Conservation (phyloP, 2,113 vertebrate species). For the Dasyprocta punctata region DNA sequence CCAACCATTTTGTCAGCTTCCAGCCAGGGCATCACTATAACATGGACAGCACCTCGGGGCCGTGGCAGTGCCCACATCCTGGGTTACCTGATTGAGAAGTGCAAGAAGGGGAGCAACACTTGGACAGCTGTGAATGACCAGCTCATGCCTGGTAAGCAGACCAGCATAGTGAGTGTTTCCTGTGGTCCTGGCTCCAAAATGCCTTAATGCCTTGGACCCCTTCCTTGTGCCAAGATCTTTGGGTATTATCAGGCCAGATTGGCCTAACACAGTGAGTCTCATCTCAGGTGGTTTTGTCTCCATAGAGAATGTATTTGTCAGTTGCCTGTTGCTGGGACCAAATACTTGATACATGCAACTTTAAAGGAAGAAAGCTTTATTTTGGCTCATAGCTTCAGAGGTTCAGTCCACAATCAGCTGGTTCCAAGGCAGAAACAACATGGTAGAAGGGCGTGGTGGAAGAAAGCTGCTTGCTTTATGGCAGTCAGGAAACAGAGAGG, state of each 20-base stretch:
- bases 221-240: accelerated
- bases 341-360: not conserved
- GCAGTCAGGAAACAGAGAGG: not conserved
- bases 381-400: not conserved
- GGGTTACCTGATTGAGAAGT: slow-evolving; percentile 93
- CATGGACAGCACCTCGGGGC: slow-evolving; percentile 89
- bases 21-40: slow-evolving; percentile 88
- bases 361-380: not conserved
- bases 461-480: not conserved
- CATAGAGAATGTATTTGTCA: not conserved
- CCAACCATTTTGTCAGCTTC: slow-evolving; percentile 89
- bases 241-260: accelerated
- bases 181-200: not conserved
- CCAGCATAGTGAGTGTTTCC: not conserved
- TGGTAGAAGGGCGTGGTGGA: not conserved
- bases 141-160: slow-evolving; percentile 87
- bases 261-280: not conserved
- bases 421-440: not conserved
- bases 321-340: not conserved
- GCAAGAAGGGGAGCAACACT: slow-evolving; percentile 91
- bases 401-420: not conserved
- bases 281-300: not conserved
- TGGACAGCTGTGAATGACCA: slow-evolving; percentile 88
- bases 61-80: slow-evolving; percentile 87
- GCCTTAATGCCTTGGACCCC: not conserved